phyloP scores from a whole-genome alignment of 2,888 invertebrate species.

The Fabriciana adippe region DNA sequence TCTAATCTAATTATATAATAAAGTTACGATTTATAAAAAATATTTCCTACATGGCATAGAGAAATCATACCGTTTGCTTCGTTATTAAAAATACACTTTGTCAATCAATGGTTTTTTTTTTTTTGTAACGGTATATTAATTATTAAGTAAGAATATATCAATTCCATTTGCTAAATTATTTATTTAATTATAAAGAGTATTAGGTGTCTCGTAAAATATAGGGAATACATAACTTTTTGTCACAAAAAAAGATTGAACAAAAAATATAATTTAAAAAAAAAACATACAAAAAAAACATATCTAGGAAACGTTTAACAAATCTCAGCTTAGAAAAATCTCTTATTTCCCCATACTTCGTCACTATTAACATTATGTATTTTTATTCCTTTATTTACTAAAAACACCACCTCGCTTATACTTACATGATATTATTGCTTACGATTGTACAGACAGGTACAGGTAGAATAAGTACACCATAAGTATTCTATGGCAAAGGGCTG shows the following conservation, averaged over 20 bases:
- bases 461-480: slow-evolving; percentile 9
- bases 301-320: no score
- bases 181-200: background rate
- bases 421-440: slow-evolving; percentile 10
- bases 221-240: no score
- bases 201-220: background rate
- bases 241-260: background rate
- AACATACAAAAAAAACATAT: background rate
- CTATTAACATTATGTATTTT: no score
- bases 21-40: slow-evolving; percentile 14
- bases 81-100: slow-evolving; percentile 1
- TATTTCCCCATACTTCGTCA: no score
- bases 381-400: background rate
- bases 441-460: slow-evolving; percentile 17
- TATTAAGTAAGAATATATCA: slow-evolving; percentile 3
- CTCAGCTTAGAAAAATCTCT: no score
- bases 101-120: background rate
- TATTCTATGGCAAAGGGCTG: slow-evolving; percentile 7
- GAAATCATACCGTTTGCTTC: background rate
- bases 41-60: slow-evolving; percentile 10
- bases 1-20: slow-evolving; percentile 4
- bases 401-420: background rate
- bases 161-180: slow-evolving; percentile 15
- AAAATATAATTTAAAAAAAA: background rate
- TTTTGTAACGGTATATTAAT: slow-evolving; percentile 2